These are phyloP conservation scores for Drusus annulatus DNA, from an alignment of 1,140 invertebrate species.

Conservation along the genomic window DNA sequence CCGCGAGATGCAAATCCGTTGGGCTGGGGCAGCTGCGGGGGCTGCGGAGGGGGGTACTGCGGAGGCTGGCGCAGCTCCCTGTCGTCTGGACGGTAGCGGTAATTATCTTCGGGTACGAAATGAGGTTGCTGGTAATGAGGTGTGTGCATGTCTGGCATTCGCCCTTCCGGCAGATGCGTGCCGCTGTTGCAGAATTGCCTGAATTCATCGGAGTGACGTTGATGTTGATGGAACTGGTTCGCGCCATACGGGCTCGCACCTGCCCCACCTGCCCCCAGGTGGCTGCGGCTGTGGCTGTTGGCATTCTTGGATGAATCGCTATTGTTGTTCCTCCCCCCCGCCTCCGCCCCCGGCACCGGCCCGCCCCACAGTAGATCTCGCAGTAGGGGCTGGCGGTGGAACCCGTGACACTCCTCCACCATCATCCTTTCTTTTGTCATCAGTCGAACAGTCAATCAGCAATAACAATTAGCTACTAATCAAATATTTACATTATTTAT, in stretches of 20 bases:
- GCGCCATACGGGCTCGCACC: slow-evolving; percentile 40
- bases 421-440: slow-evolving; percentile 32
- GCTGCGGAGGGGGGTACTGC: too few species aligned
- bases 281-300: slow-evolving; percentile 22
- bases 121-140: background rate
- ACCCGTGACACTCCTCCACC: background rate
- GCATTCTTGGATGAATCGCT: slow-evolving; percentile 29
- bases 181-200: slow-evolving; percentile 15
- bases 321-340: slow-evolving; percentile 32
- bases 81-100: background rate
- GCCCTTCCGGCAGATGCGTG: slow-evolving; percentile 39
- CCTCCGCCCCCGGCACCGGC: background rate
- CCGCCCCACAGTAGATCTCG: background rate
- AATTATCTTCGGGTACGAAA: background rate
- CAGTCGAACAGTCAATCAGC: too few species aligned
- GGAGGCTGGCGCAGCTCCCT: background rate
- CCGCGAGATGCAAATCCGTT: background rate
- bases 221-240: background rate
- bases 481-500: background rate
- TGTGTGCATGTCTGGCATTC: background rate
- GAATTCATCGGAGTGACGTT: background rate
- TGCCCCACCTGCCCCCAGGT: slow-evolving; percentile 47
- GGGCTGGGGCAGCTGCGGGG: too few species aligned
- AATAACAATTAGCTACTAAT: too few species aligned
- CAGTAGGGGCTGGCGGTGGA: slow-evolving; percentile 2